These are phyloP conservation scores for Eidolon helvum DNA, from an alignment of 2,113 vertebrate species.

Conservation along the genomic window DNA sequence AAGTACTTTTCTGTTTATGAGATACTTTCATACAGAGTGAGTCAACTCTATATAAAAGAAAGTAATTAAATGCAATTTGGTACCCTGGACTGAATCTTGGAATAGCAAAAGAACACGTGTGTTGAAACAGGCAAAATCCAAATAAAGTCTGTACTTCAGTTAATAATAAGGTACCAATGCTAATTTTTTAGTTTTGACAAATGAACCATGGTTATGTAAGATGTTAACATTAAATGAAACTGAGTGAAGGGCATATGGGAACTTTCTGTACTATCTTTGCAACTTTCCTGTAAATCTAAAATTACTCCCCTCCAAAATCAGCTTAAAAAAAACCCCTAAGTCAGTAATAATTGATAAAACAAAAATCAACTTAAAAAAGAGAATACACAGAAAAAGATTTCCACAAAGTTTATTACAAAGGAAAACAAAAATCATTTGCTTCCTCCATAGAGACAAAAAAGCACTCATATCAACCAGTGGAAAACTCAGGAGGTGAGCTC, in stretches of 20 bases:
- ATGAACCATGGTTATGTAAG: background rate
- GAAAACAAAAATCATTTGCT: background rate
- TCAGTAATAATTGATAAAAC: background rate
- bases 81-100: background rate
- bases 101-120: background rate
- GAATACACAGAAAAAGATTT: background rate
- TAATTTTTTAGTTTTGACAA: background rate
- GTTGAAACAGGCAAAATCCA: background rate
- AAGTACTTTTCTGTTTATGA: background rate
- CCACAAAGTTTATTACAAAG: background rate
- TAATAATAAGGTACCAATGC: background rate
- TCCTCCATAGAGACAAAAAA: background rate
- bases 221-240: background rate
- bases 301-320: background rate
- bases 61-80: background rate
- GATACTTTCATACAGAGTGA: background rate
- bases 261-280: background rate
- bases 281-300: constrained; percentile 20
- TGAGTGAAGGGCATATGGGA: background rate
- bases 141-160: background rate
- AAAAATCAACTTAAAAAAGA: background rate
- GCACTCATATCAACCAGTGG: background rate
- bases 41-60: background rate
- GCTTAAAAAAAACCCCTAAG: background rate
- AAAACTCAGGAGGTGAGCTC: background rate